phyloP scores from a whole-genome alignment of 1,140 invertebrate genomes.

The Bombus polaris region DNA sequence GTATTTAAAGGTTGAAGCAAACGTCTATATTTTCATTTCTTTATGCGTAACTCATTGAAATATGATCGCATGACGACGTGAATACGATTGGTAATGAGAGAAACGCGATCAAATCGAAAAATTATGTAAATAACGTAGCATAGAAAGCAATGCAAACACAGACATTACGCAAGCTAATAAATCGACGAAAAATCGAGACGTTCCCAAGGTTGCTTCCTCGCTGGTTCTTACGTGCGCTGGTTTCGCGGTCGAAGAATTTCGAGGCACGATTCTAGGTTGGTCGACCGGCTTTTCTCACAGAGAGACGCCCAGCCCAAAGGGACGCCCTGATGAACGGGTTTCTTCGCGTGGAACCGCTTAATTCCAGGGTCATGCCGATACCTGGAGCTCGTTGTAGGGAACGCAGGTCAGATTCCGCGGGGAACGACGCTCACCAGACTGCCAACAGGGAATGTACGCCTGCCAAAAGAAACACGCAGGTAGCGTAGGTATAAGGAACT shows the following conservation, averaged over 20 bases:
- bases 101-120: too few species aligned
- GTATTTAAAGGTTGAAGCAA: too few species aligned
- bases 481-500: background rate
- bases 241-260: constrained; percentile 47
- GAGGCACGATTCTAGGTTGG: background rate
- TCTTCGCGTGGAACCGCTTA: constrained; percentile 73
- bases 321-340: constrained; percentile 67
- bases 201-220: background rate
- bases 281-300: constrained; percentile 52
- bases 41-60: too few species aligned
- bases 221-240: background rate
- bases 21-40: too few species aligned
- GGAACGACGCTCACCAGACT: background rate
- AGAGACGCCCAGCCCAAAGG: constrained; percentile 41
- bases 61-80: too few species aligned
- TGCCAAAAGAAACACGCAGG: background rate
- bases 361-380: constrained; percentile 67
- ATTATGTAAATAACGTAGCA: too few species aligned
- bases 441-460: background rate
- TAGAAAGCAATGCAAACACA: background rate
- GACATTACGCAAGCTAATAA: background rate
- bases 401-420: constrained; percentile 60
- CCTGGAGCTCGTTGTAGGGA: constrained; percentile 52
- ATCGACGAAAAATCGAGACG: background rate
- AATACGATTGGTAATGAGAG: too few species aligned